Evolutionary conservation across 2,888 invertebrate species (phyloP).

Genomic region (Agrochola macilenta): DNA sequence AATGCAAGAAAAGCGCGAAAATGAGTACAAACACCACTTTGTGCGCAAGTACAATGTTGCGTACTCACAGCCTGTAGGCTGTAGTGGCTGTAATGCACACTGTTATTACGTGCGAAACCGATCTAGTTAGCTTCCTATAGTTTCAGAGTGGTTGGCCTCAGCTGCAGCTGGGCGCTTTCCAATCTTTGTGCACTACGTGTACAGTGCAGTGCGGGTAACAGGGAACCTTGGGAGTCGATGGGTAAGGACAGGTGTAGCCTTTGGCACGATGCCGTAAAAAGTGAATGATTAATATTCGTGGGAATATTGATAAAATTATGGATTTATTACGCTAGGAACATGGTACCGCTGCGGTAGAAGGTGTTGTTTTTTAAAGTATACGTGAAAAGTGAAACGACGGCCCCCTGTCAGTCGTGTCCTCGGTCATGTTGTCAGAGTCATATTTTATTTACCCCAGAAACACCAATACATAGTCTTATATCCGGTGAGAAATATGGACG

Average conservation of each 20-base stretch:
- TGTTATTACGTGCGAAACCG: neutral
- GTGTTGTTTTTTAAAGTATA: neutral
- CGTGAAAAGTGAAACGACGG: neutral
- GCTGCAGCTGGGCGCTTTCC: slow-evolving; percentile 49
- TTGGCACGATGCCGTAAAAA: neutral
- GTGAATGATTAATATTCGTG: neutral
- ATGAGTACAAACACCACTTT: neutral
- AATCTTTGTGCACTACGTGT: slow-evolving; percentile 26
- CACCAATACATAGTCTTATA: neutral
- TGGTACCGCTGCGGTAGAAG: neutral
- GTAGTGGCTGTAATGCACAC: slow-evolving; percentile 7
- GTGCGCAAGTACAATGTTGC: slow-evolving; percentile 10
- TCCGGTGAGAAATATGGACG: neutral
- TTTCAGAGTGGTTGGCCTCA: slow-evolving; percentile 48
- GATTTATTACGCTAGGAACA: neutral
- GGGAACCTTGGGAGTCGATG: slow-evolving; percentile 32
- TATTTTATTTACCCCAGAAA: slow-evolving; percentile 15
- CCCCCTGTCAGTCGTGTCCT: neutral
- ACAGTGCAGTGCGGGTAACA: slow-evolving; percentile 11
- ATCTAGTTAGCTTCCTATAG: slow-evolving; percentile 46
- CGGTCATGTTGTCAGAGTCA: neutral
- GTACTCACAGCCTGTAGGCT: neutral
- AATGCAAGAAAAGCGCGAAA: neutral
- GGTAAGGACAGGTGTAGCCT: slow-evolving; percentile 18
- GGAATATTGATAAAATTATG: neutral